Evolutionary conservation across 53 echinoderm and acorn worm genomes (phyloP), one percentile per base, ranked within the genome.

Genomic region (Arbacia lixula): DNA sequence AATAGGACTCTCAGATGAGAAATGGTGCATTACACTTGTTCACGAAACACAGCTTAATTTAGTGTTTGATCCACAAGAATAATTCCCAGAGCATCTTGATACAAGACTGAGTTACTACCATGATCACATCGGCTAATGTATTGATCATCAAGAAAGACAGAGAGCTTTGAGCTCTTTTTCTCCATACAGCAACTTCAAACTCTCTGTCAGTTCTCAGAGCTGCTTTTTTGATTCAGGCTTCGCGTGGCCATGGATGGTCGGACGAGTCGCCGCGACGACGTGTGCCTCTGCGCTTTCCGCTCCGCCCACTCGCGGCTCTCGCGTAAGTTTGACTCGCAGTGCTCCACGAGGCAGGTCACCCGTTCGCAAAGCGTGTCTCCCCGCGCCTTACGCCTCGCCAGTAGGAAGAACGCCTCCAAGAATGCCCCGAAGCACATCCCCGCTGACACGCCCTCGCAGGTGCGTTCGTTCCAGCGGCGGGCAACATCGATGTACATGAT

Each of bases 401-500:
- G 52, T 11, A 84, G 28, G 89, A 89, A 94, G 83, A 94, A 94
- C 2, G 89, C 95, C 36, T 94, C 95, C 6, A 94, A 85, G 85
- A 89, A 94, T 0, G 91, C 95, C 1, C 91, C 95, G 26, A 91
- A 94, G 83, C 89, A 89, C 91, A 94, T 91, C 5, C 95, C 95
- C 5, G 75, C 87, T 11, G 85, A 32, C 0, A 69, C 80, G 30
- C 91, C 91, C 31, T 91, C 91, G 9, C 82, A 88, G 40, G 71
- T 91, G 35, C 78, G 77, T 31, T 84, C 66, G 30, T 86, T 91
- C 95, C 95, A 94, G 39, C 91, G 86, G 20, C 95, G 89, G 6
- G 89, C 85, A 60, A 91, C 82, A 61, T 94, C 95, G 64, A 94
- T 94, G 85, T 91, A 94, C 86, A 94, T 79, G 86, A 94, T 94